Conservation (phyloP, 2,113 vertebrate species). For the zebrafish (Danio rerio) region DNA sequence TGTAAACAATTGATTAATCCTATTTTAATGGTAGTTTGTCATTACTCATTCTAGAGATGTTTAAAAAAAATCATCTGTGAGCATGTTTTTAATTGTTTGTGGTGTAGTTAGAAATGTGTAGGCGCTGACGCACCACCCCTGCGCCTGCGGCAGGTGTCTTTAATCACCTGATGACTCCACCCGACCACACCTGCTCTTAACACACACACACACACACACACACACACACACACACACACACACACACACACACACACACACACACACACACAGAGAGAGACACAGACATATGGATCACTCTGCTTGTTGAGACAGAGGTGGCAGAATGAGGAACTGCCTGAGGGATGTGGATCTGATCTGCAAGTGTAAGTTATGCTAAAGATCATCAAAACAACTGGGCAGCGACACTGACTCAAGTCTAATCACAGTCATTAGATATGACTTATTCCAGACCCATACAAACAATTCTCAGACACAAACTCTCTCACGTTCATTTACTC, state of each 20-base stretch:
- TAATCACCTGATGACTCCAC: conserved; percentile 18
- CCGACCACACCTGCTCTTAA: conserved; percentile 41
- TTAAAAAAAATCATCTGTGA: background rate
- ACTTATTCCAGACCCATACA: background rate
- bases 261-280: background rate
- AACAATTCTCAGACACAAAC: background rate
- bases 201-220: background rate
- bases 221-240: background rate
- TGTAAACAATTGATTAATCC: background rate
- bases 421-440: conserved; percentile 6
- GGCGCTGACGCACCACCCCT: conserved; percentile 29
- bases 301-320: conserved; percentile 38
- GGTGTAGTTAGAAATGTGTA: background rate
- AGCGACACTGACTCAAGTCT: background rate
- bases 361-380: background rate
- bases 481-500: background rate
- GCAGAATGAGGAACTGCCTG: conserved; percentile 40
- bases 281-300: background rate
- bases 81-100: conserved; percentile 12
- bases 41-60: background rate
- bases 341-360: background rate
- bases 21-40: background rate
- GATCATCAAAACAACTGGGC: background rate
- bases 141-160: conserved; percentile 20
- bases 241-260: background rate